Base-by-base conservation (phyloP, 2,888 invertebrate species). In the Lasioglossum zephyrum region DNA sequence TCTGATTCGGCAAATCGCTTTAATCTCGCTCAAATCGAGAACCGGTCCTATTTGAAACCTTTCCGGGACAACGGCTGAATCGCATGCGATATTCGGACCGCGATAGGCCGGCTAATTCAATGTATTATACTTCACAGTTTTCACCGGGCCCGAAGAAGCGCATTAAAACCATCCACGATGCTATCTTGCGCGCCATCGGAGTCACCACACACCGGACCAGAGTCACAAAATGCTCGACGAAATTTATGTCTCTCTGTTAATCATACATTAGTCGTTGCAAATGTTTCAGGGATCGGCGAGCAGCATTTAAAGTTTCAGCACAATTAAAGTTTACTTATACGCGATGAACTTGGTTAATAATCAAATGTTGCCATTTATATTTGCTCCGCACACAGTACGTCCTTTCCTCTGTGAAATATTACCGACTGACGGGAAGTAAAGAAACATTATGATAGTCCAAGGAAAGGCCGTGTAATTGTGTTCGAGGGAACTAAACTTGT, bases 1-100 rank as follows among this genome's bases (percentile, higher is more conserved):
- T 90, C 89, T 90, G 85, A 91, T 91, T 91, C 90, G 87, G 90
- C 89, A 90, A 91, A 91, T 91, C 91, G 90, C 86, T 91, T 90
- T 91, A 86, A 91, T 91, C 88, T 87, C 86, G 84, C 81, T 87
- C 87, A 77, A 86, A 90, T 91, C 91, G 90, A 36, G 36, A 89
- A 82, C 88, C 84, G 80, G 81, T 81, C 86, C 88, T 85, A 81
- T 84, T 82, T 83, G 85, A 84, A 87, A 84, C 89, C 85, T 88
- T 87, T 89, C 83, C 79, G 73, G 81, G 77, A 76, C 85, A 89
- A 86, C 84, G 82, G 84, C 74, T 78, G 88, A 81, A 90, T 85
- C 77, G 85, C 88, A 73, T 79, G 90, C 88, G 78, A 88, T 87
- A 82, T 88, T 75, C 90, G 60, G 60, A 74, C 47, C 57, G 31